phyloP scores from a whole-genome alignment of 2,888 invertebrate species.

The Gari tellinella region DNA sequence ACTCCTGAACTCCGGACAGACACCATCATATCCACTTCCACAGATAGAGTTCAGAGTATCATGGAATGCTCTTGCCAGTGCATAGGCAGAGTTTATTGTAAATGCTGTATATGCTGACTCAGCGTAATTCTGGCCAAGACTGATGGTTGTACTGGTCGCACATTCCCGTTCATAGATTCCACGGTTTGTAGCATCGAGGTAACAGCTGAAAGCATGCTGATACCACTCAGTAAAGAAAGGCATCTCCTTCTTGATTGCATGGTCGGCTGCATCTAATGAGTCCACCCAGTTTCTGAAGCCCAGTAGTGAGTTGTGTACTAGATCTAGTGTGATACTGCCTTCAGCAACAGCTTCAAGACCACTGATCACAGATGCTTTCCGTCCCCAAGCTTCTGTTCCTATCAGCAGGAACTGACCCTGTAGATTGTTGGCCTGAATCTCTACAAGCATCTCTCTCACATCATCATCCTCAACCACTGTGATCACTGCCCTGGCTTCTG shows the following conservation, averaged over 20 bases:
- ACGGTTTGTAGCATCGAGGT: conserved; percentile 64
- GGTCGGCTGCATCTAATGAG: conserved; percentile 38
- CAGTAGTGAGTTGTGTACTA: conserved; percentile 35
- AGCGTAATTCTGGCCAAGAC: conserved; percentile 49
- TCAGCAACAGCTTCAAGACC: conserved; percentile 65
- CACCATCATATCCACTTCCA: conserved; percentile 62
- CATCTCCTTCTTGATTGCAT: conserved; percentile 50
- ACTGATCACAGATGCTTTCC: conserved; percentile 26
- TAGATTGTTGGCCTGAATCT: conserved; percentile 50
- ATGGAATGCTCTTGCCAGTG: conserved; percentile 80
- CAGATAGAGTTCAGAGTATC: conserved; percentile 75
- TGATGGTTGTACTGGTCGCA: conserved; percentile 35
- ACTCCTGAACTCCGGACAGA: conserved; percentile 66
- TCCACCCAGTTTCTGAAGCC: conserved; percentile 66
- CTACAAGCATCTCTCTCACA: conserved; percentile 56
- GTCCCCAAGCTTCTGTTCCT: conserved; percentile 72
- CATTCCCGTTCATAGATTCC: conserved; percentile 63
- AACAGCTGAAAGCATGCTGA: conserved; percentile 73
- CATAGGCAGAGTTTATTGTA: conserved; percentile 77
- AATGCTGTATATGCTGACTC: conserved; percentile 59
- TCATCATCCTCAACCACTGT: conserved; percentile 56
- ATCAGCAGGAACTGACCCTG: conserved; percentile 67
- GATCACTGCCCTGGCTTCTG: conserved; percentile 69
- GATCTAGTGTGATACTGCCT: conserved; percentile 69
- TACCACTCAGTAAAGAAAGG: conserved; percentile 75